Evolutionary conservation across 2,888 invertebrate genomes (phyloP).

Genomic region (Acronicta aceris): DNA sequence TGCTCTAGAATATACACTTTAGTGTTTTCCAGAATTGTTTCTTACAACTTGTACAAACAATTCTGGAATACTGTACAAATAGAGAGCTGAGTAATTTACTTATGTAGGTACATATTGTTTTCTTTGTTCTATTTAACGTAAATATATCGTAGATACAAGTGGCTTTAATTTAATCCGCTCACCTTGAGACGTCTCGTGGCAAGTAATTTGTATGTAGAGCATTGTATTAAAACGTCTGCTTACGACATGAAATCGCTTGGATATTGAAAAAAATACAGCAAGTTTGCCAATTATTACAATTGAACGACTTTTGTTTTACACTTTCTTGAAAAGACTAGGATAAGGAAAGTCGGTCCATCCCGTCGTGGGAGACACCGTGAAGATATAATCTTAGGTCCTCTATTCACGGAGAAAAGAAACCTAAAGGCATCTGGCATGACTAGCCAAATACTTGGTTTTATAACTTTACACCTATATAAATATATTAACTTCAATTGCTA

Average conservation of each 20-base stretch:
- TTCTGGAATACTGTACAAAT: too few species aligned
- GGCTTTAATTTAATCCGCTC: background rate
- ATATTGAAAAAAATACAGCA: too few species aligned
- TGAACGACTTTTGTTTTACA: too few species aligned
- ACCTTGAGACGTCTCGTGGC: background rate
- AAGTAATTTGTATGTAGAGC: conserved; percentile 2
- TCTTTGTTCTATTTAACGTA: background rate
- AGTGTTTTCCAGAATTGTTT: conserved; percentile 7
- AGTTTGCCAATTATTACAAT: too few species aligned
- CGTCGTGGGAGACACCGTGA: conserved; percentile 33
- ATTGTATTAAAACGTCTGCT: background rate
- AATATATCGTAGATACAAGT: background rate
- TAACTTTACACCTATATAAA: background rate
- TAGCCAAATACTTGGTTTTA: conserved; percentile 11
- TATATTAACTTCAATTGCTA: background rate
- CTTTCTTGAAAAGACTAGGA: conserved; percentile 2
- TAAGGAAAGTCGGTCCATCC: conserved; percentile 10
- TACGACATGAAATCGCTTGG: background rate
- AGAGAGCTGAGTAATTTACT: too few species aligned
- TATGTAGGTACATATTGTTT: too few species aligned
- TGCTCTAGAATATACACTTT: conserved; percentile 4
- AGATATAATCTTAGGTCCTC: conserved; percentile 41
- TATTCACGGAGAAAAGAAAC: conserved; percentile 36
- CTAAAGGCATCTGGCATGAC: conserved; percentile 30
- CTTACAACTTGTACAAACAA: conserved; percentile 2